Base-by-base conservation (phyloP, 2,888 invertebrate species). In the Arenicola marina region DNA sequence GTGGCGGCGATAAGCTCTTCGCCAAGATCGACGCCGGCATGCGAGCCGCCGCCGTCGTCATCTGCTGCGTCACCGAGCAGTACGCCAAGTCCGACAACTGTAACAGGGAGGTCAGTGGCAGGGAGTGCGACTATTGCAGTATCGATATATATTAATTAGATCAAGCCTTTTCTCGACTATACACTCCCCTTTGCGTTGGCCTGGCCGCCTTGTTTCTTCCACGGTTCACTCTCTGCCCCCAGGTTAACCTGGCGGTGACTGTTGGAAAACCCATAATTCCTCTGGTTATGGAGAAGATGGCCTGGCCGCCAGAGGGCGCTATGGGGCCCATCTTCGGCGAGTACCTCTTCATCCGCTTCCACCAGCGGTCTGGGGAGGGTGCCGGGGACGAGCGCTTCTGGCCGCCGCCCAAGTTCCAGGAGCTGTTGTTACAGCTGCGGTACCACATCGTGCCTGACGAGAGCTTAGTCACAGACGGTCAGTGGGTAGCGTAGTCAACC, bases 291-390 rank as follows among this genome's bases (percentile, higher is more conserved):
- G 81, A 81, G 67, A 75, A 75, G 62, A 76, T 76, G 72, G 44
- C 66, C 11, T 82, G 81, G 81, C 81, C 81, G n/a, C 81, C 81
- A 3, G 66, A 70, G 32, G 81, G 81, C 3, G 72, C 78, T 11
- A 80, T 81, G 78, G 81, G 82, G 15, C 81, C 81, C 4, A 77
- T 82, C 26, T 78, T 81, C 68, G 77, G 79, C 56, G 80, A 81
- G 61, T 80, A 78, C 64, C 67, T 82, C 24, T 82, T 74, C 62
- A 75, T 81, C 53, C 65, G 78, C 24, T 79, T 79, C 68, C 15
- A 48, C 26, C n/a, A 48, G 55, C 51, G 61, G 32, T 31, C n/a
- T 1, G 72, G 69, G 15, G 77, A 77, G 56, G 73, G 72, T 53
- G 71, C 71, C 0, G 51, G 56, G 4, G 77, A 78, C 64, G 67